Evolutionary conservation across 2,888 invertebrate species (phyloP).

Genomic region (Drosophila acutilabella): DNA sequence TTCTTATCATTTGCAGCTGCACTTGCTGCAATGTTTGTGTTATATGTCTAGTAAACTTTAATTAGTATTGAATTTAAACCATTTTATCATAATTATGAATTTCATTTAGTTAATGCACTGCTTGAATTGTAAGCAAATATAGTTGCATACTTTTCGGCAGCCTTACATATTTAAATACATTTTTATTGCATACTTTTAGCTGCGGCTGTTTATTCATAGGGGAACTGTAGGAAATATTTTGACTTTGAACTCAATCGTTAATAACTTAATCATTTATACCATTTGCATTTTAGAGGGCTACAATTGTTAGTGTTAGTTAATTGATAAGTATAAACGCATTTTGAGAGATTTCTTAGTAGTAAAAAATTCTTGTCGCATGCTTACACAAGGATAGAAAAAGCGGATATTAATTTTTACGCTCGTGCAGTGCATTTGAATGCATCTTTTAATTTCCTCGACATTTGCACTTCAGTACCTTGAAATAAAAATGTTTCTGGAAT

Average conservation of each 20-base stretch:
- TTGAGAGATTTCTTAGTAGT: conserved; percentile 1
- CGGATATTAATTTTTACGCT: conserved; percentile 75
- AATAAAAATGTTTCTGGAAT: not conserved
- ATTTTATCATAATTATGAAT: conserved; percentile 2
- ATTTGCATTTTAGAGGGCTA: no score
- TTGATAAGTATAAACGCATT: not conserved
- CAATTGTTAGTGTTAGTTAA: no score
- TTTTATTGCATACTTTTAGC: conserved; percentile 46
- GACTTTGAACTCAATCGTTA: no score
- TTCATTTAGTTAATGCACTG: conserved; percentile 4
- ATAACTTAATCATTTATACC: no score
- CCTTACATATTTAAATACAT: not conserved
- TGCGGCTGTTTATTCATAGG: not conserved
- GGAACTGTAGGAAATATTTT: no score
- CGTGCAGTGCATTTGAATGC: conserved; percentile 73
- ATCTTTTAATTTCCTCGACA: conserved; percentile 68
- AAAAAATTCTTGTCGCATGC: conserved; percentile 8
- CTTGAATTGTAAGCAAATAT: not conserved
- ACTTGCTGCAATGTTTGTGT: conserved; percentile 84
- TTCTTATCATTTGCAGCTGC: conserved; percentile 83
- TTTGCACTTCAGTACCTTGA: conserved; percentile 24
- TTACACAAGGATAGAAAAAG: conserved; percentile 38
- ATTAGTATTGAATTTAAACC: conserved; percentile 24
- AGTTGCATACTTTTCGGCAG: conserved; percentile 17
- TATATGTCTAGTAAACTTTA: conserved; percentile 78